Percentiles rank a stretch among this genome's conserved stretches.
These are phyloP conservation scores for Scrobipalpa atriplicella DNA, from an alignment of 2,888 invertebrate genomes.

Conservation along the genomic window DNA sequence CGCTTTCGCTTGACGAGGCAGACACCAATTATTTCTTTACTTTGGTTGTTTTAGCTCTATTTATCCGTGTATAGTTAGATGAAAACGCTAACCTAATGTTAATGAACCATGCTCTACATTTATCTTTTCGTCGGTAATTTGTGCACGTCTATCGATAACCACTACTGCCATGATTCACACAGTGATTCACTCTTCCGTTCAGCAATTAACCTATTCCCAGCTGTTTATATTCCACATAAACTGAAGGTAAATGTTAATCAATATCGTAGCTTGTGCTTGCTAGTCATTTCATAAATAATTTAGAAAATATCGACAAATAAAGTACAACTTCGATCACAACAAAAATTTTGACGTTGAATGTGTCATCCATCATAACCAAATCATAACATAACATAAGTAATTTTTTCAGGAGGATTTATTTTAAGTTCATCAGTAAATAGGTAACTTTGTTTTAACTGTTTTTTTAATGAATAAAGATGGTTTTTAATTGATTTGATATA, in stretches of 20 bases:
- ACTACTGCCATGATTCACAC: conserved; percentile 11
- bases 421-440: no score
- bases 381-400: no score
- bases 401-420: no score
- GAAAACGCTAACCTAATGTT: not conserved
- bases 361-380: not conserved
- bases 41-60: no score
- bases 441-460: no score
- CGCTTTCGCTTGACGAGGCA: no score
- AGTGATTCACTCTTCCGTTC: not conserved
- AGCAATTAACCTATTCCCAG: not conserved
- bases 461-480: no score
- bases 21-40: no score
- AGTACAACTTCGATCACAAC: not conserved
- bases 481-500: no score
- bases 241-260: not conserved
- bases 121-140: not conserved
- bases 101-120: not conserved
- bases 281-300: not conserved
- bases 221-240: not conserved
- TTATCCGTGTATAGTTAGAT: no score
- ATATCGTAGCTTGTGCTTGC: not conserved
- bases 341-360: not conserved
- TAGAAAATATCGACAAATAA: not conserved
- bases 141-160: not conserved